phyloP scores from a whole-genome alignment of 2,113 vertebrate species.

The Oreocharis arfaki region DNA sequence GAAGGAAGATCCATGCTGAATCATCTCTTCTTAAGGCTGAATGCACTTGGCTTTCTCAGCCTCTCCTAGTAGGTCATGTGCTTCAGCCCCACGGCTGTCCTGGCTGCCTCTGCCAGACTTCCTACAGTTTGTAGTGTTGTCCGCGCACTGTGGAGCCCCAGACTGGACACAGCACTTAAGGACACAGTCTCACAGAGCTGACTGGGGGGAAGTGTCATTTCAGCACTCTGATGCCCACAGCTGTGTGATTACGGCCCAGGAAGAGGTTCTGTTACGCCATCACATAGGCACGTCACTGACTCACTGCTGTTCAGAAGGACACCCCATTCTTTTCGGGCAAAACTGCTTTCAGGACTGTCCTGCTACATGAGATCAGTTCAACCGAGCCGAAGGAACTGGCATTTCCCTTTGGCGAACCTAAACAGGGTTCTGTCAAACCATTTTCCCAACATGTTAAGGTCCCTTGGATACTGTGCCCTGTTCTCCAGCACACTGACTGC shows the following conservation, averaged over 20 bases:
- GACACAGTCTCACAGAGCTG: background rate
- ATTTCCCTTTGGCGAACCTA: background rate
- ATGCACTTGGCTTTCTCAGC: accelerated
- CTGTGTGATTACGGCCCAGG: background rate
- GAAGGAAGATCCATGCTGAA: background rate
- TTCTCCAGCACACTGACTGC: background rate
- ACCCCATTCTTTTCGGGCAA: background rate
- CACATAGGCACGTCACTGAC: background rate
- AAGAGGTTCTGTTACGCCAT: background rate
- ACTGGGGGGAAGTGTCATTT: background rate
- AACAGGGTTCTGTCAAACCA: background rate
- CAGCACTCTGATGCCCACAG: background rate
- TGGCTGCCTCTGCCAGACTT: background rate
- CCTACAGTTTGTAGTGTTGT: background rate
- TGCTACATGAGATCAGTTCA: background rate
- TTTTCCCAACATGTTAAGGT: background rate
- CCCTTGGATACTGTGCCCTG: background rate
- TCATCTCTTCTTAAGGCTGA: background rate
- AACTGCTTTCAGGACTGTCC: background rate
- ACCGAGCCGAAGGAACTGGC: background rate
- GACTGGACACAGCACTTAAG: background rate
- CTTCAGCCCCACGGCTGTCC: background rate
- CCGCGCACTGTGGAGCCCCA: background rate
- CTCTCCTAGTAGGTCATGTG: background rate
- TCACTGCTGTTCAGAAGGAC: background rate